Percentiles rank a stretch among this genome's conserved stretches.
These are phyloP conservation scores for Pollenia labialis DNA, from an alignment of 2,888 invertebrate genomes.

Conservation along the genomic window DNA sequence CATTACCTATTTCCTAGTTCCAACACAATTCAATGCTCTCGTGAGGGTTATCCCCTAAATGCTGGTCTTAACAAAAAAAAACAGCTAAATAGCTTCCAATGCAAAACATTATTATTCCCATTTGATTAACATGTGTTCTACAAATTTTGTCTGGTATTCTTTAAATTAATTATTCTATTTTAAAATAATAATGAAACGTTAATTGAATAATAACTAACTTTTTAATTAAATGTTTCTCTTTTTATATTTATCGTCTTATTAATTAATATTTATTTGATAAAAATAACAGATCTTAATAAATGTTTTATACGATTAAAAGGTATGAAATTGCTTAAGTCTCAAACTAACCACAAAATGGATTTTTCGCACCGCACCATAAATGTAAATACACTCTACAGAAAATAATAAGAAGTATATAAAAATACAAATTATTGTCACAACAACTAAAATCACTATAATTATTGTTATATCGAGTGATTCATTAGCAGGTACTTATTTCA, in stretches of 20 bases:
- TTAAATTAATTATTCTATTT: no score
- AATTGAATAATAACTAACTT: neutral
- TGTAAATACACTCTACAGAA: constrained; percentile 57
- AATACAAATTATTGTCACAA: no score
- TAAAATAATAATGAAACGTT: neutral
- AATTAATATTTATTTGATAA: constrained; percentile 22
- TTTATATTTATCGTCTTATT: constrained; percentile 24
- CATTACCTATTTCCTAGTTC: no score
- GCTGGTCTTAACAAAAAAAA: no score
- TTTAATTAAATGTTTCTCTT: neutral
- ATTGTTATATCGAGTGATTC: no score
- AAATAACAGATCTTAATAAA: constrained; percentile 77
- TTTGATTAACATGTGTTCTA: no score
- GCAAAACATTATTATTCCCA: no score
- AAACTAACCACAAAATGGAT: constrained; percentile 27
- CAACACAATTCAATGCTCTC: no score
- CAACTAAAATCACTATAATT: constrained; percentile 16
- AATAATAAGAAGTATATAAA: neutral
- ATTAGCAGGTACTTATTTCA: no score
- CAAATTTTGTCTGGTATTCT: no score
- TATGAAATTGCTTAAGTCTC: constrained; percentile 66
- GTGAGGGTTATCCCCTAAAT: no score
- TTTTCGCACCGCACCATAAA: constrained; percentile 64
- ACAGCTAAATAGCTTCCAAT: no score
- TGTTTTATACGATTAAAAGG: constrained; percentile 80